Percentiles rank a stretch among this genome's conserved stretches.
Conservation (phyloP, 2,797 vertebrate species). For the Dryobates pubescens region DNA sequence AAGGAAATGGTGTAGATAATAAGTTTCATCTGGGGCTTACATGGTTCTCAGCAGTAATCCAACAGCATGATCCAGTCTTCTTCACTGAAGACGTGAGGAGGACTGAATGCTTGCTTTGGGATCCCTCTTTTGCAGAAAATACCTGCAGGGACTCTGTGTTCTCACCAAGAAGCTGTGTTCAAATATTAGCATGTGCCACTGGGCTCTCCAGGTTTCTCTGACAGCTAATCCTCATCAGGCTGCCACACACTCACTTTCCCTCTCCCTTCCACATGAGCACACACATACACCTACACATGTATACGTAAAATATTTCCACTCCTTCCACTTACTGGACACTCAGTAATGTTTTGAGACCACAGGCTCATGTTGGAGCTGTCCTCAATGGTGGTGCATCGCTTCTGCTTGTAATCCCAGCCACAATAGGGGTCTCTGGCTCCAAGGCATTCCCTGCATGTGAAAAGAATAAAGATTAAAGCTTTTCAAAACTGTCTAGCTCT, state of each 20-base stretch:
- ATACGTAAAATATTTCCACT: neutral
- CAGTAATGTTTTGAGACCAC: conserved; percentile 96
- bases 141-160: neutral
- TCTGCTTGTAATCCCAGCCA: conserved; percentile 95
- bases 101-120: neutral
- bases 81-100: neutral
- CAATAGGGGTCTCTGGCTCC: conserved; percentile 96
- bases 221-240: neutral
- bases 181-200: neutral
- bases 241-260: neutral
- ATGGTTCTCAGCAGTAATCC: neutral
- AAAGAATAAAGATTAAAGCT: conserved; percentile 59
- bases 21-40: neutral
- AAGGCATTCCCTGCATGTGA: conserved; percentile 85
- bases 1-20: neutral
- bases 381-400: conserved; percentile 91
- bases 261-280: neutral
- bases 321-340: conserved; percentile 89
- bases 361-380: conserved; percentile 99
- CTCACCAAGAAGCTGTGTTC: neutral
- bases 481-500: neutral
- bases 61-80: neutral
- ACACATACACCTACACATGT: neutral
- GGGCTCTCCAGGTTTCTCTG: neutral
- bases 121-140: neutral